Evolutionary conservation across 2,888 invertebrate species (phyloP).

Genomic region (Pseudococcus viburni): DNA sequence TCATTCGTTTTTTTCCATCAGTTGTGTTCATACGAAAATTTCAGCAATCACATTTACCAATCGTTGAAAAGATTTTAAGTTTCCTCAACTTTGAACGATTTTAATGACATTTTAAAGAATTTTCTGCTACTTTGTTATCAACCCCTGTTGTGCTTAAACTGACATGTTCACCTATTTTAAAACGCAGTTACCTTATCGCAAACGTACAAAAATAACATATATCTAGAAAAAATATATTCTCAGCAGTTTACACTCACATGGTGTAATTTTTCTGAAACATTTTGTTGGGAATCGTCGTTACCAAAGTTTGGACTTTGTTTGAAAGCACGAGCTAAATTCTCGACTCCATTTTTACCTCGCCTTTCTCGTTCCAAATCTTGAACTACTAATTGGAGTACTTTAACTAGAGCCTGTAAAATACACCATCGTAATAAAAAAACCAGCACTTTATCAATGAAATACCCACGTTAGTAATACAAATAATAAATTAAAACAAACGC

Average conservation of each 20-base stretch:
- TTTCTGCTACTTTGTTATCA: too few species aligned
- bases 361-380: constrained; percentile 91
- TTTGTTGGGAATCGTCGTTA: constrained; percentile 90
- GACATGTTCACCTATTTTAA: too few species aligned
- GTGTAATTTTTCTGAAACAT: constrained; percentile 91
- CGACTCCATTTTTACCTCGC: constrained; percentile 89
- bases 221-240: background rate
- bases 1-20: too few species aligned
- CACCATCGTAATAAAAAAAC: constrained; percentile 24
- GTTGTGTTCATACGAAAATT: too few species aligned
- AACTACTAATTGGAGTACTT: constrained; percentile 87
- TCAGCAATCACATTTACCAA: too few species aligned
- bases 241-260: constrained; percentile 77
- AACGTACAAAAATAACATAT: too few species aligned
- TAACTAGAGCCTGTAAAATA: constrained; percentile 79
- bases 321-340: constrained; percentile 90
- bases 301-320: constrained; percentile 89
- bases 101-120: too few species aligned
- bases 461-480: background rate
- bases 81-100: too few species aligned
- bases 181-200: too few species aligned
- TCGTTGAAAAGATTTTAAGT: too few species aligned
- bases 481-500: background rate
- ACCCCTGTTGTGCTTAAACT: too few species aligned
- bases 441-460: background rate